A percentile compares a stretch with the other conserved stretches of the same genome.
Conservation (phyloP, 2,113 vertebrate genomes). For the Cariama cristata region DNA sequence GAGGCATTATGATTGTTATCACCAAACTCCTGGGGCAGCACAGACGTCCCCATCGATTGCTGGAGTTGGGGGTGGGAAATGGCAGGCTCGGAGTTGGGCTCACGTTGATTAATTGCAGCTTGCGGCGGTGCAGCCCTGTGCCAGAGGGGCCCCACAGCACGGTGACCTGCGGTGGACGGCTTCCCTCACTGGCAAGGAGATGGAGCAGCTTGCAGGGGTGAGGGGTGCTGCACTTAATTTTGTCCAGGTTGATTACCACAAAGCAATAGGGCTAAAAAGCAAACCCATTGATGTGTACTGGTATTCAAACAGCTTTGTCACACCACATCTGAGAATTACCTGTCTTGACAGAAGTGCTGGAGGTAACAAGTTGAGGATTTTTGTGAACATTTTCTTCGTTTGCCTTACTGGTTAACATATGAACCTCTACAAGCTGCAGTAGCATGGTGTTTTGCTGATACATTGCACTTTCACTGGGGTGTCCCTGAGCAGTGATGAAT, state of each 20-base stretch:
- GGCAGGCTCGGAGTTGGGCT: background rate
- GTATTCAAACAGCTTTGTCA: background rate
- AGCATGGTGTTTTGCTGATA: background rate
- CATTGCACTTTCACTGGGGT: background rate
- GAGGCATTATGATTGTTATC: background rate
- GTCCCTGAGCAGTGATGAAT: background rate
- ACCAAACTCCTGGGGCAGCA: background rate
- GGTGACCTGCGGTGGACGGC: fast-evolving
- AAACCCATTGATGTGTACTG: background rate
- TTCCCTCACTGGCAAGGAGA: background rate
- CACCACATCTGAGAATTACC: background rate
- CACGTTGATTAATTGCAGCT: fast-evolving
- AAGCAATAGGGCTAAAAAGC: background rate
- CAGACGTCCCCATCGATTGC: fast-evolving
- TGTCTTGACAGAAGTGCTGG: background rate
- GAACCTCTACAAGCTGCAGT: background rate
- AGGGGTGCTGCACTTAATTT: background rate
- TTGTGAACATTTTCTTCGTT: background rate
- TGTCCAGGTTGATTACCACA: background rate
- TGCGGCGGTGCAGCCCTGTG: background rate
- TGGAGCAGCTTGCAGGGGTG: fast-evolving
- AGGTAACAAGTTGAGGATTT: background rate
- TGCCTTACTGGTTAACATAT: background rate
- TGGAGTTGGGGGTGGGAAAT: fast-evolving
- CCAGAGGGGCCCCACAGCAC: fast-evolving